Evolutionary conservation across 2,888 invertebrate genomes (phyloP).

Genomic region (Coecobrya sp.): DNA sequence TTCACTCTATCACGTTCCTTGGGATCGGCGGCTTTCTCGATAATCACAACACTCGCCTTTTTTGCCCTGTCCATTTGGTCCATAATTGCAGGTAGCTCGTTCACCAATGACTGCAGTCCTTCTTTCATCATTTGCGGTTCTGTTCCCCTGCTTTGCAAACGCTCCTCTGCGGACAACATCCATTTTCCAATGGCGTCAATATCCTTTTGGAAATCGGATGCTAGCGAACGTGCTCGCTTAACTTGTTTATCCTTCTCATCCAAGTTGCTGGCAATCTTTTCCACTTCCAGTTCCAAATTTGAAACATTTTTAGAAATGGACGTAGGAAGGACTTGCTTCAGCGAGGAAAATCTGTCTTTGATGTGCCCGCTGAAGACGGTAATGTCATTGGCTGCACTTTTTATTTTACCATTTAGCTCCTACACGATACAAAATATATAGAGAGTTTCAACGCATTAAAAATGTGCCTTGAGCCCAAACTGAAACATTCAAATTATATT

Average conservation of each 20-base stretch:
- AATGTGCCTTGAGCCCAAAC: not conserved
- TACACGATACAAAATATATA: slow-evolving; percentile 24
- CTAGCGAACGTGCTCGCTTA: slow-evolving; percentile 94
- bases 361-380: slow-evolving; percentile 82
- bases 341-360: slow-evolving; percentile 85
- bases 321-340: slow-evolving; percentile 86
- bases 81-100: slow-evolving; percentile 88
- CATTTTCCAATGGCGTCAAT: slow-evolving; percentile 94
- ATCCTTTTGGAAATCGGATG: slow-evolving; percentile 93
- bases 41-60: slow-evolving; percentile 93
- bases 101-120: slow-evolving; percentile 89
- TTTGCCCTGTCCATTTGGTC: slow-evolving; percentile 94
- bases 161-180: slow-evolving; percentile 94
- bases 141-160: slow-evolving; percentile 92
- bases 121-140: slow-evolving; percentile 94
- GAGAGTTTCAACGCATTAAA: not conserved
- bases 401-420: slow-evolving; percentile 81
- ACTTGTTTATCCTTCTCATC: slow-evolving; percentile 96
- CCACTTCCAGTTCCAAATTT: slow-evolving; percentile 93
- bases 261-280: slow-evolving; percentile 93
- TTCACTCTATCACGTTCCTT: slow-evolving; percentile 93
- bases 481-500: not conserved
- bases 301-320: slow-evolving; percentile 89
- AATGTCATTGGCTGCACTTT: slow-evolving; percentile 79
- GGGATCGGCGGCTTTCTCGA: slow-evolving; percentile 93